Evolutionary conservation across 2,797 vertebrate genomes (phyloP).

Genomic region (Sebastes nivosus): DNA sequence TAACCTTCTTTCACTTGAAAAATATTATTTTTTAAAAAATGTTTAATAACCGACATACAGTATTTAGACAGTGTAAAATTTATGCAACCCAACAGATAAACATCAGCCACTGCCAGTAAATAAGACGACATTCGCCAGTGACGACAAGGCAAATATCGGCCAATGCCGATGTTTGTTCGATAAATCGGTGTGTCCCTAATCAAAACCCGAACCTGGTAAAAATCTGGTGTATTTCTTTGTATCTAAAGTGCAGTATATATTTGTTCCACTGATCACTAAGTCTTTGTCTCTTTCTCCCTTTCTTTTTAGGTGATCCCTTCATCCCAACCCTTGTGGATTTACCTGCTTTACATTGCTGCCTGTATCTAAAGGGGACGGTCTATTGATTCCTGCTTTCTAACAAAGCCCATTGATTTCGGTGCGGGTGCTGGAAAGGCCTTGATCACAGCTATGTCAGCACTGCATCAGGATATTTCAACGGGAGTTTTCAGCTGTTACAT

Average conservation of each 20-base stretch:
- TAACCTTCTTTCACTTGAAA: too few relatives aligned
- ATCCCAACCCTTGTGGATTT: slow-evolving; percentile 43
- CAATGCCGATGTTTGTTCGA: too few relatives aligned
- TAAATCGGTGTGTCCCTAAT: neutral
- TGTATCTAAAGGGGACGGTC: slow-evolving; percentile 23
- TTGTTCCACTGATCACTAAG: slow-evolving; percentile 13
- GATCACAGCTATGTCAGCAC: slow-evolving; percentile 43
- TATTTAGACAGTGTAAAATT: too few relatives aligned
- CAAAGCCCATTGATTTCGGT: slow-evolving; percentile 62
- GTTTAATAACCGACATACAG: too few relatives aligned
- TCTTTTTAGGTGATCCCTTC: slow-evolving; percentile 61
- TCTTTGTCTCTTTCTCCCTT: slow-evolving; percentile 43
- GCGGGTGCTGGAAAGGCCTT: slow-evolving; percentile 35
- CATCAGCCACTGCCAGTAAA: too few relatives aligned
- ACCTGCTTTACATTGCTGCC: neutral
- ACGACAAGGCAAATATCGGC: too few relatives aligned
- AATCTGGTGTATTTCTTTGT: slow-evolving; percentile 1
- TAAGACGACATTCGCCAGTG: too few relatives aligned
- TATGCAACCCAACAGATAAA: too few relatives aligned
- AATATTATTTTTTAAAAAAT: too few relatives aligned
- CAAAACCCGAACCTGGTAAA: neutral
- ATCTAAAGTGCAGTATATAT: neutral
- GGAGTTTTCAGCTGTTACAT: neutral
- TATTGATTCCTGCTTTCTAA: slow-evolving; percentile 47
- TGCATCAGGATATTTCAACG: slow-evolving; percentile 21